Evolutionary conservation across 2,888 invertebrate species (phyloP).

Genomic region (Cosmia pyralina): DNA sequence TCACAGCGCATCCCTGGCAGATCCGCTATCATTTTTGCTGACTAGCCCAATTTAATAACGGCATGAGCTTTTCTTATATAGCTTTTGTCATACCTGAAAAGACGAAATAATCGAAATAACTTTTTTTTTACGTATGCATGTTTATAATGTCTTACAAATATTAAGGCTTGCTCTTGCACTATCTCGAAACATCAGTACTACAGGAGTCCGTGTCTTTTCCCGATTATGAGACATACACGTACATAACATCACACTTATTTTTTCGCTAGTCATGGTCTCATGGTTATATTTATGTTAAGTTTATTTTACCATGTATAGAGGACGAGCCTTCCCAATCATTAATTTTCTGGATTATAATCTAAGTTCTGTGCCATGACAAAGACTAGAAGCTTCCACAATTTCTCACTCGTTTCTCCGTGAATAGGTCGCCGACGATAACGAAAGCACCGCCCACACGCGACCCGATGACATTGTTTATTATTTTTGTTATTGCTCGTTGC

Average conservation of each 20-base stretch:
- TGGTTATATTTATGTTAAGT: background rate
- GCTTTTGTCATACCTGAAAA: background rate
- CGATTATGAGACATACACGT: background rate
- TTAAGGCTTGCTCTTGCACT: background rate
- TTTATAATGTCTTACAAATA: no score
- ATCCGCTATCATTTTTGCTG: background rate
- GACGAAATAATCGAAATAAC: no score
- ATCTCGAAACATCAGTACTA: background rate
- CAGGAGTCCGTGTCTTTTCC: background rate
- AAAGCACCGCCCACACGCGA: slow-evolving; percentile 76
- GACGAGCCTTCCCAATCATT: background rate
- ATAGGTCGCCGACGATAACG: slow-evolving; percentile 57
- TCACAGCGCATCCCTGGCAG: background rate
- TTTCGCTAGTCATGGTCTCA: background rate
- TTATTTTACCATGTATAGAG: background rate
- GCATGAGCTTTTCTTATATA: background rate
- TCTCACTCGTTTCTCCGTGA: slow-evolving; percentile 29
- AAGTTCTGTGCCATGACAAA: background rate
- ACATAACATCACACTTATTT: background rate
- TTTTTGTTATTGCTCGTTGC: slow-evolving; percentile 79
- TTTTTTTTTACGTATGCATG: no score
- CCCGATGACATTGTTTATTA: slow-evolving; percentile 84
- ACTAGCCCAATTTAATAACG: background rate
- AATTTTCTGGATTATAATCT: background rate
- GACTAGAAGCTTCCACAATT: slow-evolving; percentile 23